Evolutionary conservation across 2,113 vertebrate genomes (phyloP).

Genomic region (Lynx canadensis): DNA sequence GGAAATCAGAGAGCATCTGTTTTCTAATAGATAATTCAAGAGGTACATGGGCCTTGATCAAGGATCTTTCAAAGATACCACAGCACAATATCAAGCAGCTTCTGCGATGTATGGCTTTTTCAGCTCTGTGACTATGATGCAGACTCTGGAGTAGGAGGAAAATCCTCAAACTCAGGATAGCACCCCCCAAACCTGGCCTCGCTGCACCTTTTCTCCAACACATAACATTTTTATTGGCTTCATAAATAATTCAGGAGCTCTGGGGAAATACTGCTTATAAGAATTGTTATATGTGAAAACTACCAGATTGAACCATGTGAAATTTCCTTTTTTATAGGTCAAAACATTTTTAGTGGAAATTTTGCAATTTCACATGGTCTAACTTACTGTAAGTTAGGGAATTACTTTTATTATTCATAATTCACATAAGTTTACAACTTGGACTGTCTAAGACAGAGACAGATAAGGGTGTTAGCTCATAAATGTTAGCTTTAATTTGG

Average conservation of each 20-base stretch:
- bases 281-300: slow-evolving; percentile 5
- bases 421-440: neutral
- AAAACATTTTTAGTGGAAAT: neutral
- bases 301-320: neutral
- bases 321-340: neutral
- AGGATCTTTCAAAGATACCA: neutral
- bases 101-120: neutral
- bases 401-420: neutral
- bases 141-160: neutral
- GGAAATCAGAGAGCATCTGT: neutral
- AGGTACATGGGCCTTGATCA: neutral
- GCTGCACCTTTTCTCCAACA: neutral
- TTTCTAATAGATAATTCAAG: neutral
- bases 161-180: neutral
- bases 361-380: neutral
- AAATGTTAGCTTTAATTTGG: neutral
- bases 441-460: neutral
- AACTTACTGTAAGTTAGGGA: neutral
- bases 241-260: neutral
- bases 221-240: neutral
- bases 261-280: neutral
- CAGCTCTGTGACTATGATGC: accelerated
- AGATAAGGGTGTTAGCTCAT: neutral
- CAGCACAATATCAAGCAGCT: neutral
- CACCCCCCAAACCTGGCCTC: neutral